phyloP scores from a whole-genome alignment of 2,797 vertebrate genomes.

The Margarornis squamiger region DNA sequence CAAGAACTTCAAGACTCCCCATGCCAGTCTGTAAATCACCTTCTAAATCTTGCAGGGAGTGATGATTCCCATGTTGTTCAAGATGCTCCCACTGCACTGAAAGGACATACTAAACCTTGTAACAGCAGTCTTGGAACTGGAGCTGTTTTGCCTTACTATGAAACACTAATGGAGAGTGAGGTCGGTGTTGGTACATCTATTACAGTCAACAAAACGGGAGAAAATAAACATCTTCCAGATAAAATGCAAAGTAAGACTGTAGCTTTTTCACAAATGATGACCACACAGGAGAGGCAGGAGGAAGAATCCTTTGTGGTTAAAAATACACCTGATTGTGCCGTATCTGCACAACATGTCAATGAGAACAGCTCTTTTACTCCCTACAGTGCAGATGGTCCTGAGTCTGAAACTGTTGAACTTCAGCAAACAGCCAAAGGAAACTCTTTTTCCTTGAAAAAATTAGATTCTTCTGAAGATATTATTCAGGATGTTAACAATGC shows the following conservation, averaged over 20 bases:
- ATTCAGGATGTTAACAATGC: not conserved
- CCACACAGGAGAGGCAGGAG: not conserved
- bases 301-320: not conserved
- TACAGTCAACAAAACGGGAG: not conserved
- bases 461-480: not conserved
- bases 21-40: not conserved
- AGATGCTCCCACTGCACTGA: not conserved
- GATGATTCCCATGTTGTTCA: not conserved
- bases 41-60: not conserved
- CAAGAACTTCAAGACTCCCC: not conserved
- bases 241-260: not conserved
- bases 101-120: not conserved
- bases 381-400: not conserved
- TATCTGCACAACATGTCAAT: not conserved
- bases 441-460: not conserved
- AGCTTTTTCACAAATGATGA: not conserved
- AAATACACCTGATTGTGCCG: not conserved
- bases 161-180: slow-evolving; percentile 48
- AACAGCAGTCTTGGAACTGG: not conserved
- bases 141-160: slow-evolving; percentile 47
- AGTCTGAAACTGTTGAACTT: not conserved
- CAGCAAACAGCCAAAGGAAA: not conserved
- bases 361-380: not conserved
- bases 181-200: not conserved
- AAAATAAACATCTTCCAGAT: not conserved